Conservation (phyloP, 2,797 vertebrate genomes). For the Cossypha heuglini region DNA sequence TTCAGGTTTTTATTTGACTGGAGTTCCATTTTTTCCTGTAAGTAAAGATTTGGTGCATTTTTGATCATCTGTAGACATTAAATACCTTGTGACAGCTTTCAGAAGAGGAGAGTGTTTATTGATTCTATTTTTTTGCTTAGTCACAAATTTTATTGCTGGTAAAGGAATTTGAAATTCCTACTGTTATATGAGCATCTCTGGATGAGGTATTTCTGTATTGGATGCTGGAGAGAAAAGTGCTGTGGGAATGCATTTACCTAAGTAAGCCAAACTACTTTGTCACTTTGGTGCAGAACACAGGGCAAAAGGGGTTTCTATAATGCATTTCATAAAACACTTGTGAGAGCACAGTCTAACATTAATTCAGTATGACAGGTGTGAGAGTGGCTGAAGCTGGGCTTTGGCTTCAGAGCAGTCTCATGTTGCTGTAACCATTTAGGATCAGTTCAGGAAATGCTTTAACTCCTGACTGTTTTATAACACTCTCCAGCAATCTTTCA, state of each 20-base stretch:
- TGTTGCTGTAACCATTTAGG: not conserved
- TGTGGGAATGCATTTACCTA: not conserved
- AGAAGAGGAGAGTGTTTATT: slow-evolving; percentile 12
- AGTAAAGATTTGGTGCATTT: not conserved
- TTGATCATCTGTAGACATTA: not conserved
- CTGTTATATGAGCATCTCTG: not conserved
- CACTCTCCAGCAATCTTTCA: not conserved
- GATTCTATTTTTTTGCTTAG: slow-evolving; percentile 15
- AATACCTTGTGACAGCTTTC: slow-evolving; percentile 25
- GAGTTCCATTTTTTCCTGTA: not conserved
- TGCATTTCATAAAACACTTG: not conserved
- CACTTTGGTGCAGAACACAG: not conserved
- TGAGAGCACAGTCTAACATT: not conserved
- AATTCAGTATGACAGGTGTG: not conserved
- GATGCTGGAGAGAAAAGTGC: not conserved
- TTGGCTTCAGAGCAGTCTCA: not conserved
- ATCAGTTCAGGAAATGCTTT: not conserved
- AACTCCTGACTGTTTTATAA: not conserved
- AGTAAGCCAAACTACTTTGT: not conserved
- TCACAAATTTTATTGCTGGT: slow-evolving; percentile 21
- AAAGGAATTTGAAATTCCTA: slow-evolving; percentile 21
- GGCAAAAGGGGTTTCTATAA: not conserved
- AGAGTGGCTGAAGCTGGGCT: not conserved
- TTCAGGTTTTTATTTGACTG: not conserved
- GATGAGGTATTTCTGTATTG: not conserved